Base-by-base conservation (phyloP, 2,888 invertebrate genomes). In the Chloroclysta siterata region DNA sequence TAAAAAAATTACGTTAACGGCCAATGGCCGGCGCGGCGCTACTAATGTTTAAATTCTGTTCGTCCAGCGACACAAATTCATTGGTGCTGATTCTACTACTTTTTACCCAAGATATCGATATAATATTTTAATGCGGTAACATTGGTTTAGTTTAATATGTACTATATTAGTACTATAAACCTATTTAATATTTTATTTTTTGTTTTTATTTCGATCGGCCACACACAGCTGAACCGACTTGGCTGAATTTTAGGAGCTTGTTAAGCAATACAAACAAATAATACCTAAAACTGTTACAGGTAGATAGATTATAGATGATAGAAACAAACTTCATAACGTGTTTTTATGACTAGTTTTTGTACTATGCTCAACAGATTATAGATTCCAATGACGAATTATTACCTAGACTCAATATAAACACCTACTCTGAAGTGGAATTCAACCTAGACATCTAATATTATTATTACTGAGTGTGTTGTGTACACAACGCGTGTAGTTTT, bases 1-100 rank as follows among this genome's bases (percentile, higher is more conserved):
- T 74, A 72, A 75, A 72, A 64, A 72, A 70, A 48, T 55, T 47
- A 64, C 62, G 55, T 69, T 69, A 8, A 8, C 33, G 33, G 7
- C 1, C 8, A 8, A 8, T 6, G 33, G 6, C 33, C 33, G 11
- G 36, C 36, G 48, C 4, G 70, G 66, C 65, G 68, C 60, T 67
- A 48, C 63, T 42, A 33, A 60, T 22, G 46, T 54, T 39, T 46
- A 39, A 59, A 54, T 33, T 42, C 60, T 29, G 53, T 62, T 54
- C 44, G 48, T 46, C 53, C 44, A 57, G 53, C 52, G 44, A 55
- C 39, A 48, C 22, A 2, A 28, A 44, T 42, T 59, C 47, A 42
- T 15, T 64, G 41, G 13, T 52, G 22, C 11, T 52, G 41, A 48
- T 60, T 42, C 63, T 59, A 58, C 2, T 22, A n/a, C n/a, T 22